Conservation (phyloP, 2,888 invertebrate genomes). For the Suillia variegata region DNA sequence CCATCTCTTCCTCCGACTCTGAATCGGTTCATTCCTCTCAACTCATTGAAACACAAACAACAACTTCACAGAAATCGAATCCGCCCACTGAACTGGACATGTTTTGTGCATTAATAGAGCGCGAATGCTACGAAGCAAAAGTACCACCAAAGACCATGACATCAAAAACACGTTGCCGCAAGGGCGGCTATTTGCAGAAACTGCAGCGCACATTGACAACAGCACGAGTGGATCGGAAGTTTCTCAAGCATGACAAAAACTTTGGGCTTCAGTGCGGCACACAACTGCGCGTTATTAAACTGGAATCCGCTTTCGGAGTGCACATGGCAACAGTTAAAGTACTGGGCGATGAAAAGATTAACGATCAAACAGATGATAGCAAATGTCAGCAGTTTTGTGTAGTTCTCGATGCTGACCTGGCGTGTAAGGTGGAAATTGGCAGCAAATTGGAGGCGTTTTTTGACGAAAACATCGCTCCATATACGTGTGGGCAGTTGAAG, state of each 20-base stretch:
- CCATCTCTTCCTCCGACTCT: too few species aligned
- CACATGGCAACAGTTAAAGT: slow-evolving; percentile 28
- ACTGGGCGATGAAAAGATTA: slow-evolving; percentile 1
- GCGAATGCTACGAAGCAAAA: too few species aligned
- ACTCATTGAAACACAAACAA: slow-evolving; percentile 5
- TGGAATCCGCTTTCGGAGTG: slow-evolving; percentile 26
- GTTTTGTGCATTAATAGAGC: slow-evolving; percentile 30
- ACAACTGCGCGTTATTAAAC: slow-evolving; percentile 16
- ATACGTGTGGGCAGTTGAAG: slow-evolving; percentile 2
- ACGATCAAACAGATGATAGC: too few species aligned
- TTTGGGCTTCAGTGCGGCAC: slow-evolving; percentile 26
- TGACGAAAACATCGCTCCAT: slow-evolving; percentile 18
- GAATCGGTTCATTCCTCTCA: neutral
- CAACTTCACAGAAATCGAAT: slow-evolving; percentile 13
- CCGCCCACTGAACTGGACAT: slow-evolving; percentile 29
- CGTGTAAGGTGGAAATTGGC: slow-evolving; percentile 20
- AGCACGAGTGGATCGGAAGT: slow-evolving; percentile 25
- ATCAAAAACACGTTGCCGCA: too few species aligned
- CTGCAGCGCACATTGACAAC: slow-evolving; percentile 9
- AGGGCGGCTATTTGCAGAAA: slow-evolving; percentile 24
- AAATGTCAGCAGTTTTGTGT: slow-evolving; percentile 9
- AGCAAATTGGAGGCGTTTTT: slow-evolving; percentile 33
- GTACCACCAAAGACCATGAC: too few species aligned
- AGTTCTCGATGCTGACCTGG: slow-evolving; percentile 23
- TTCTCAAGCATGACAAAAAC: slow-evolving; percentile 31